Evolutionary conservation across 2,113 vertebrate genomes (phyloP), one percentile per base, ranked within the genome.

Genomic region (Arenaria interpres): DNA sequence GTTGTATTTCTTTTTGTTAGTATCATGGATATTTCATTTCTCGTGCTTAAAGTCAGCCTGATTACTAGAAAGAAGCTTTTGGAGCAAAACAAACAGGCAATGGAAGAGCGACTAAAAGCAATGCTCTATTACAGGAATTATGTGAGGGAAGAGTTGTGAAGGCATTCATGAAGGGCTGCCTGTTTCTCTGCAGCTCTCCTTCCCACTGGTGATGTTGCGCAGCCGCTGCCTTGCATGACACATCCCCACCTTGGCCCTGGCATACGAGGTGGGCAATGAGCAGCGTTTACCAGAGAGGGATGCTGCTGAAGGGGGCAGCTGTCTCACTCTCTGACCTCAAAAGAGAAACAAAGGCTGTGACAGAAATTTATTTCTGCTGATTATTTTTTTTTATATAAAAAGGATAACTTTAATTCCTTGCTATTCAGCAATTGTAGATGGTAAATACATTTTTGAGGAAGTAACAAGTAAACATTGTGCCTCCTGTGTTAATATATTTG

Each of bases 161-260:
- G 17, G 21, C 9, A 6, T 67, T 73, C 13, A 9, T 4, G 35
- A 54, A 14, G 32, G 27, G 14, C 32, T 68, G 35, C 25, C 33
- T 28, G 30, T 62, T 60, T 54, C 51, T 54, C 27, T 56, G 46
- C 19, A 62, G 43, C 53, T 67, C 46, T 60, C 21, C 24, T 48
- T 50, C 7, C 14, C 19, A 5, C 30, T 25, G 14, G 12, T 73
- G 67, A 21, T 43, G 30, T 12, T 62, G 37, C 33, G 46, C 18
- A 27, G 57, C 25, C 12, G 3, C 76, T 57, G 35, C 60, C 45
- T n/a, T 35, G 54, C 7, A 7, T 9, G 43, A 20, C 15, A 2
- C 1, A 8, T 22, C 25, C 41, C 27, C 11, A 27, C 11, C 53
- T 67, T 0, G 2, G 14, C n/a, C 22, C 6, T 48, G 13, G 54